phyloP scores from a whole-genome alignment of 2,888 invertebrate species.

The Sepioteuthis lessoniana region DNA sequence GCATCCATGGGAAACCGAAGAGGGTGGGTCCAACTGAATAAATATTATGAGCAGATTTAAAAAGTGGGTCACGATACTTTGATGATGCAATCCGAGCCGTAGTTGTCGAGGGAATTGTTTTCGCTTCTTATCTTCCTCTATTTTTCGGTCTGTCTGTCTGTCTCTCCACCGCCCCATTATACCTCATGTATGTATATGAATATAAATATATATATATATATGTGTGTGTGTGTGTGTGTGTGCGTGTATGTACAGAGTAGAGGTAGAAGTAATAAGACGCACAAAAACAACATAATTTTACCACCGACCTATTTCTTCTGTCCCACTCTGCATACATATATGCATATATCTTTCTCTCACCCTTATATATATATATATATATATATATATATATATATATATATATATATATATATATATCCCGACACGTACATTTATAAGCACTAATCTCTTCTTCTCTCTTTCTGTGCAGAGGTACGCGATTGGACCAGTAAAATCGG shows the following conservation, averaged over 20 bases:
- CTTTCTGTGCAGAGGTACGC: too few species aligned
- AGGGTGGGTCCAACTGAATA: neutral
- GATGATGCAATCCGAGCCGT: neutral
- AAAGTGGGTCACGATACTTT: neutral
- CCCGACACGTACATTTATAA: too few species aligned
- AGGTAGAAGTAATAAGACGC: neutral
- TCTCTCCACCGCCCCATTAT: neutral
- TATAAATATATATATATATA: constrained; percentile 48
- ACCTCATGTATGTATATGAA: constrained; percentile 40
- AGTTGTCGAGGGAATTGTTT: neutral
- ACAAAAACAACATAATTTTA: too few species aligned
- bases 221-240: constrained; percentile 35
- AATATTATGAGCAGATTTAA: neutral
- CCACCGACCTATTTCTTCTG: too few species aligned
- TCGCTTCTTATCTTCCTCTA: neutral
- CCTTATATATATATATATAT: too few species aligned
- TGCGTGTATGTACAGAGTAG: constrained; percentile 48
- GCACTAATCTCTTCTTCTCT: too few species aligned
- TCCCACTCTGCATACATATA: neutral
- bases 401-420: neutral
- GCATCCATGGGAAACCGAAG: neutral
- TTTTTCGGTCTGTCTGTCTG: neutral
- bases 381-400: too few species aligned
- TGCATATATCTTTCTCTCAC: too few species aligned
- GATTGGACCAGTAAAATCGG: too few species aligned